A percentile compares a stretch with the other conserved stretches of the same genome.
Evolutionary conservation across 2,888 invertebrate genomes (phyloP).

Genomic region (Hartigia nigra): DNA sequence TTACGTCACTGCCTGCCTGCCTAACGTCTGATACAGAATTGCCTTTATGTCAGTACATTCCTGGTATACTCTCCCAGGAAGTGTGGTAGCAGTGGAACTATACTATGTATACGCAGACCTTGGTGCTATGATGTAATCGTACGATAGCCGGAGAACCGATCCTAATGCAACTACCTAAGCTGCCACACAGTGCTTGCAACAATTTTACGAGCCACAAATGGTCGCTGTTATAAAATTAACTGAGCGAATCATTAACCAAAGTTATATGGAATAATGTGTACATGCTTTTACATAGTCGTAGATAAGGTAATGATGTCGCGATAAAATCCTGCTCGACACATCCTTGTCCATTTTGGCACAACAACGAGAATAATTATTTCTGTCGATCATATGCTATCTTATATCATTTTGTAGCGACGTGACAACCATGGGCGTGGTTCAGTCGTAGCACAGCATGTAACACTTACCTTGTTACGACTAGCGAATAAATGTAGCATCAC

Average conservation of each 20-base stretch:
- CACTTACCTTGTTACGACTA: too few relatives aligned
- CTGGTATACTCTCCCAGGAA: not conserved
- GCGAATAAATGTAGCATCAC: slow-evolving; percentile 21
- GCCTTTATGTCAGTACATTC: not conserved
- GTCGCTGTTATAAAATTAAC: not conserved
- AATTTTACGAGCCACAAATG: not conserved
- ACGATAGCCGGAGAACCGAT: not conserved
- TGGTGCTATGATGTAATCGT: not conserved
- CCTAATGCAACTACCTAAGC: slow-evolving; percentile 13
- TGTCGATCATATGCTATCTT: not conserved
- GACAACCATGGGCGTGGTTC: not conserved
- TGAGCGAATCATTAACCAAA: not conserved
- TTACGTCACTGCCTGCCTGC: not conserved
- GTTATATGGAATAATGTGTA: not conserved
- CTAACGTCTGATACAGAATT: not conserved
- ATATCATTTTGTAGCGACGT: too few relatives aligned
- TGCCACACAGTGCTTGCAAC: slow-evolving; percentile 20
- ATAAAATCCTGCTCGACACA: not conserved
- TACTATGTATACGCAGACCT: not conserved
- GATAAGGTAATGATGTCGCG: not conserved
- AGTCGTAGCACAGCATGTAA: too few relatives aligned
- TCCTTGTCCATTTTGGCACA: not conserved
- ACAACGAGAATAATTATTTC: not conserved
- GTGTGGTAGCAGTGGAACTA: slow-evolving; percentile 1
- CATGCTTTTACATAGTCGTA: not conserved